These are phyloP conservation scores for Rostratula benghalensis DNA, from an alignment of 2,113 vertebrate species.

Conservation along the genomic window DNA sequence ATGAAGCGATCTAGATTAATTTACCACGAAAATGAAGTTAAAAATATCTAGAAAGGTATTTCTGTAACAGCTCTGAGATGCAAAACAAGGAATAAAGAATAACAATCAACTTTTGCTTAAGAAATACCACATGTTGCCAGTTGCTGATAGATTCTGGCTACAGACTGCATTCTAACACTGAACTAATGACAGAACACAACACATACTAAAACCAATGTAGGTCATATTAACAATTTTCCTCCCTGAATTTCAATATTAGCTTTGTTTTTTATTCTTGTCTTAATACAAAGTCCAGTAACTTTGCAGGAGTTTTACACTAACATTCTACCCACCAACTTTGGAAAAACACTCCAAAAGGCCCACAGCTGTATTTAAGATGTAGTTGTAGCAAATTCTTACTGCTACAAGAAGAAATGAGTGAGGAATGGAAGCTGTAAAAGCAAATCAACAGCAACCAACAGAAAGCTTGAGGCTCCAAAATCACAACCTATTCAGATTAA, in stretches of 20 bases:
- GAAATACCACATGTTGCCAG: background rate
- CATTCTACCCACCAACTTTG: background rate
- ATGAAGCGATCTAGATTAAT: background rate
- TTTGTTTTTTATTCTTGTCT: background rate
- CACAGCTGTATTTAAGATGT: background rate
- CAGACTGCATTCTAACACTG: constrained; percentile 8
- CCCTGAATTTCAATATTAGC: background rate
- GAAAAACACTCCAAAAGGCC: background rate
- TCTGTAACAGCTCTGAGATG: background rate
- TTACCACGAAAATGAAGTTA: background rate
- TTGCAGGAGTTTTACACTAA: background rate
- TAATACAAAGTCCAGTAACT: background rate
- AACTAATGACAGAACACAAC: background rate
- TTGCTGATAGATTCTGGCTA: constrained; percentile 17
- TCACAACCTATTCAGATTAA: background rate
- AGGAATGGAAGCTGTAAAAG: background rate
- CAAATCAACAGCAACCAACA: background rate
- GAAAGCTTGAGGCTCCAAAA: background rate
- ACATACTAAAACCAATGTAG: background rate
- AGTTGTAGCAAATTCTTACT: background rate
- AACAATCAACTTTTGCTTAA: background rate
- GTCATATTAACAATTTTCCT: background rate
- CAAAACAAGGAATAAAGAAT: constrained; percentile 1
- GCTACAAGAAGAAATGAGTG: background rate
- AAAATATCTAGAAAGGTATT: background rate